Percentiles rank a stretch among this genome's conserved stretches.
These are phyloP conservation scores for Lophius americanus DNA, from an alignment of 2,797 vertebrate species.

Conservation along the genomic window DNA sequence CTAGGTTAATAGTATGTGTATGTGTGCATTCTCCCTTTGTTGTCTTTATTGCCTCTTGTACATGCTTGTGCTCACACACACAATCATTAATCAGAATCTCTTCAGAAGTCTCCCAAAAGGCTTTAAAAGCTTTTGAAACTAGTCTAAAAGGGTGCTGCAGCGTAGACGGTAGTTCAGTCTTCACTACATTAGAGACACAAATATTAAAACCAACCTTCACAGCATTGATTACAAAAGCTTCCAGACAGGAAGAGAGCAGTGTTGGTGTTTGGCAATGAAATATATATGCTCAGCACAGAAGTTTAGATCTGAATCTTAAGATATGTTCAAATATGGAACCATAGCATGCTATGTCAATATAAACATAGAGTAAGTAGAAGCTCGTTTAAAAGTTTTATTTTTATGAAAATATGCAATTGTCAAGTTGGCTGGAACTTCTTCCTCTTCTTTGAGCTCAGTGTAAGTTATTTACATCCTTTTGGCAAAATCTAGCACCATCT, in stretches of 20 bases:
- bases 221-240: not conserved
- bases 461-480: too few relatives aligned
- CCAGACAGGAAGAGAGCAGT: not conserved
- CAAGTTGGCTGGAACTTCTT: too few relatives aligned
- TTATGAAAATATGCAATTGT: too few relatives aligned
- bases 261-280: too few relatives aligned
- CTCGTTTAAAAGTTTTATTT: too few relatives aligned
- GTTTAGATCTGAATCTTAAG: too few relatives aligned
- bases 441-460: too few relatives aligned
- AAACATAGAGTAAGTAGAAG: not conserved
- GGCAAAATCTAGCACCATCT: too few relatives aligned
- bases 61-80: slow-evolving; percentile 43
- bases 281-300: too few relatives aligned
- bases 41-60: slow-evolving; percentile 47
- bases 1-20: slow-evolving; percentile 40
- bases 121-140: slow-evolving; percentile 23
- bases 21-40: slow-evolving; percentile 24
- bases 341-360: too few relatives aligned
- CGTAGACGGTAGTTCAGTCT: not conserved
- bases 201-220: not conserved
- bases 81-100: slow-evolving; percentile 37
- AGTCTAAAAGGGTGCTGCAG: not conserved
- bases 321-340: too few relatives aligned
- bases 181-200: not conserved
- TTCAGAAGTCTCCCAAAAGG: slow-evolving; percentile 30